These are phyloP conservation scores for Lates calcarifer DNA, from an alignment of 2,113 vertebrate genomes.

Conservation along the genomic window DNA sequence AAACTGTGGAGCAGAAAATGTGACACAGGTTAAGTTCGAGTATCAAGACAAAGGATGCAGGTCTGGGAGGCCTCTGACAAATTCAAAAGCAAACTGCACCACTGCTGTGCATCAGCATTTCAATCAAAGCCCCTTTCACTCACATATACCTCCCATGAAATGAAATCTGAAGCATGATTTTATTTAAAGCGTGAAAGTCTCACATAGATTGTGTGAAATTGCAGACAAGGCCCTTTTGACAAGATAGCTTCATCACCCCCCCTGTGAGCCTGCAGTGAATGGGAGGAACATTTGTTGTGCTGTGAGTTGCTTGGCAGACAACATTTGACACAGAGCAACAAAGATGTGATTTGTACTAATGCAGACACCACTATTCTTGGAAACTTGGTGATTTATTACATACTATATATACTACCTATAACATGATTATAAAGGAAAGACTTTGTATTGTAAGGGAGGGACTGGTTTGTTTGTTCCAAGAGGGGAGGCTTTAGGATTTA, in stretches of 20 bases:
- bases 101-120: background rate
- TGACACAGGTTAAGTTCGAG: slow-evolving; percentile 2
- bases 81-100: slow-evolving; percentile 7
- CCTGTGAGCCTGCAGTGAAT: slow-evolving; percentile 29
- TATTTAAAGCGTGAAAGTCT: slow-evolving; percentile 51
- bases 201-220: slow-evolving; percentile 66
- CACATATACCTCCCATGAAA: slow-evolving; percentile 6
- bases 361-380: slow-evolving; percentile 17
- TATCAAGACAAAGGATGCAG: background rate
- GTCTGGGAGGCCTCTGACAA: background rate
- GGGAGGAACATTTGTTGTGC: slow-evolving; percentile 38
- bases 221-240: slow-evolving; percentile 54
- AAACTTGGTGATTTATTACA: slow-evolving; percentile 37
- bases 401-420: background rate
- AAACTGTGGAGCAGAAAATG: background rate
- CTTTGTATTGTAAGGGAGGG: background rate
- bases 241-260: slow-evolving; percentile 56
- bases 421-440: background rate
- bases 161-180: slow-evolving; percentile 42
- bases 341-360: slow-evolving; percentile 29
- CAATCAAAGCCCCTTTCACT: slow-evolving; percentile 27
- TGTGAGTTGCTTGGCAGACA: slow-evolving; percentile 12
- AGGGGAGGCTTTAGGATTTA: slow-evolving; percentile 36
- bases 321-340: slow-evolving; percentile 23
- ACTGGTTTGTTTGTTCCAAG: slow-evolving; percentile 3